A percentile compares a stretch with the other conserved stretches of the same genome.
Evolutionary conservation across 1,140 invertebrate genomes (phyloP).

Genomic region (Nomia melanderi): DNA sequence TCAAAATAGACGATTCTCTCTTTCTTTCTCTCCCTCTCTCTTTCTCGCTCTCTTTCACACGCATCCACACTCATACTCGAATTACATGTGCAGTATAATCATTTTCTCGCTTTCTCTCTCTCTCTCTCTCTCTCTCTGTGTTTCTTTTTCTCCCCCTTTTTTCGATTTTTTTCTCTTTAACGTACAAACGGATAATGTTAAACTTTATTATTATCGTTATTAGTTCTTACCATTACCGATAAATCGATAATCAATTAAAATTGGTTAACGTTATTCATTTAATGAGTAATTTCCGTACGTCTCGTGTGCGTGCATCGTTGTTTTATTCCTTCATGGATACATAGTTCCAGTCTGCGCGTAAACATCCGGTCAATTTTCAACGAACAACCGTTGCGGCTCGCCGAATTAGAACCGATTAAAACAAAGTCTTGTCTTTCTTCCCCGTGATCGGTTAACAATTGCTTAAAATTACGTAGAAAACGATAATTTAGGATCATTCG

Average conservation of each 20-base stretch:
- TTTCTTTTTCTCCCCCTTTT: slow-evolving; percentile 40
- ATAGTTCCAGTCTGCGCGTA: not conserved
- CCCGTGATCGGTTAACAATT: too few relatives aligned
- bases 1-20: slow-evolving; percentile 45
- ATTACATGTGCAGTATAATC: not conserved
- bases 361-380: not conserved
- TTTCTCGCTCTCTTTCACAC: slow-evolving; percentile 1
- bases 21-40: slow-evolving; percentile 16
- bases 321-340: slow-evolving; percentile 8
- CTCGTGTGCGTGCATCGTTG: slow-evolving; percentile 57
- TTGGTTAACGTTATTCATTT: slow-evolving; percentile 49
- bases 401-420: too few relatives aligned
- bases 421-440: too few relatives aligned
- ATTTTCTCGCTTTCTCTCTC: too few relatives aligned
- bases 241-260: slow-evolving; percentile 21
- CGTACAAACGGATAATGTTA: slow-evolving; percentile 69
- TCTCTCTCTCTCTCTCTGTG: too few relatives aligned
- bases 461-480: too few relatives aligned
- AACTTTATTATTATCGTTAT: slow-evolving; percentile 59
- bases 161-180: slow-evolving; percentile 46
- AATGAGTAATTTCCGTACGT: slow-evolving; percentile 42
- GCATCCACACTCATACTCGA: slow-evolving; percentile 3
- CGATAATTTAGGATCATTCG: too few relatives aligned
- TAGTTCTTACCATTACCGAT: slow-evolving; percentile 10
- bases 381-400: too few relatives aligned